These are phyloP conservation scores for Dinomys branickii DNA, from an alignment of 2,113 vertebrate species.

Conservation along the genomic window DNA sequence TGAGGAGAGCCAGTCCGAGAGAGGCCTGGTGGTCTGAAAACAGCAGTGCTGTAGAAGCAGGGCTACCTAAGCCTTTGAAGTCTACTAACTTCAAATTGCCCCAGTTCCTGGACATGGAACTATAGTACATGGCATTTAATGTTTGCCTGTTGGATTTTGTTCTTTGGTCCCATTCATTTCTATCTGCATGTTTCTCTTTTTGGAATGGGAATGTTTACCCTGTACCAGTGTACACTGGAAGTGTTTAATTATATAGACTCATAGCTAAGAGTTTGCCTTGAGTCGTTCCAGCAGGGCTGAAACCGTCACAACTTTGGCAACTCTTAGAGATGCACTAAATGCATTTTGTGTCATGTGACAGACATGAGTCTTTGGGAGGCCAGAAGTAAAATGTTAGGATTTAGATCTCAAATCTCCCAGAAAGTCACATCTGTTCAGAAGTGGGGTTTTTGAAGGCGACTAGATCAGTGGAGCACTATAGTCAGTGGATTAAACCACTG, in stretches of 20 bases:
- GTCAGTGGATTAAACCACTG: background rate
- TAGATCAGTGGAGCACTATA: background rate
- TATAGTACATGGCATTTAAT: background rate
- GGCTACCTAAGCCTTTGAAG: background rate
- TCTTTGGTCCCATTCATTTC: background rate
- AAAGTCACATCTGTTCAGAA: background rate
- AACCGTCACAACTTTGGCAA: background rate
- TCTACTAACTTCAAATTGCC: background rate
- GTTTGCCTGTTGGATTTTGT: background rate
- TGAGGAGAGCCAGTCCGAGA: background rate
- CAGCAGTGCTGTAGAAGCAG: background rate
- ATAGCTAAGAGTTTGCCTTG: background rate
- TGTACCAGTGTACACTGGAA: background rate
- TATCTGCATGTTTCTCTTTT: background rate
- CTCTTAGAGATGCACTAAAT: background rate
- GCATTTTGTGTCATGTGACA: background rate
- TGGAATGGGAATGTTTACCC: background rate
- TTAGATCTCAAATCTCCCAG: background rate
- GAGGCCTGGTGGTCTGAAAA: background rate
- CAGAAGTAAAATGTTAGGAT: background rate
- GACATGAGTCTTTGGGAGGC: background rate
- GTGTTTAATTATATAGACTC: background rate
- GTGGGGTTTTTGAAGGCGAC: background rate
- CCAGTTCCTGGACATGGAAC: background rate
- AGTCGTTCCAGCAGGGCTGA: background rate